Base-by-base conservation (phyloP, 2,113 vertebrate genomes). In the Thermophis baileyi region DNA sequence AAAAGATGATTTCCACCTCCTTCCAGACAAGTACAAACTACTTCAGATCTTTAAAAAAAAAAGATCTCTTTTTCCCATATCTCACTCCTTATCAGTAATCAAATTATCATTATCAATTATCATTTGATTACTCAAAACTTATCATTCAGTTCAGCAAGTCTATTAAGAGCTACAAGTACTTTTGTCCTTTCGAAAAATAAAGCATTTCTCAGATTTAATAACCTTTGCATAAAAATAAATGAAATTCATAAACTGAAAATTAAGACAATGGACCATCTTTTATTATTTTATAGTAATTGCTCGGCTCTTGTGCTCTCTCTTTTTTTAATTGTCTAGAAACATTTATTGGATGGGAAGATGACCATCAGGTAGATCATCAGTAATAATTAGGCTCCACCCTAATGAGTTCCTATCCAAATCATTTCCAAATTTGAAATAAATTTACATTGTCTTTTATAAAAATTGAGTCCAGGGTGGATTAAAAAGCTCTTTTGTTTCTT, bases 351-450 rank as follows among this genome's bases (percentile, higher is more conserved):
- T 50, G 85, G 86, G 89, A 91, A 92, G 74, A 49, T 0, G 2
- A 85, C 85, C 85, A 85, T 88, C 57, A 92, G 92, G 44, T 93
- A n/a, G 88, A 93, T 95, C 60, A 87, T 9, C 89, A 89, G 86
- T 90, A 93, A 55, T 55, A 50, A 50, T 50, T 55, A 25, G 54
- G 54, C 22, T 24, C 54, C 22, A 55, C 54, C 24, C 54, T 14
- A 63, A 63, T 63, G 27, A 63, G 27, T 63, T 63, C 27, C 60
- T 86, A 86, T 27, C 85, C 12, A 47, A 86, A 47, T 86, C 12
- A 16, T 30, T 74, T 87, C 86, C 2, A 25, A 50, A 49, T 49
- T 35, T 69, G 55, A 63, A 47, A 69, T 22, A 44, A 0, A 40
- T 89, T 60, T 60, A 40, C 27, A 30, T 4, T 89, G 25, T 18